These are phyloP conservation scores for Bufo bufo DNA, from an alignment of 2,113 vertebrate genomes.

Conservation along the genomic window DNA sequence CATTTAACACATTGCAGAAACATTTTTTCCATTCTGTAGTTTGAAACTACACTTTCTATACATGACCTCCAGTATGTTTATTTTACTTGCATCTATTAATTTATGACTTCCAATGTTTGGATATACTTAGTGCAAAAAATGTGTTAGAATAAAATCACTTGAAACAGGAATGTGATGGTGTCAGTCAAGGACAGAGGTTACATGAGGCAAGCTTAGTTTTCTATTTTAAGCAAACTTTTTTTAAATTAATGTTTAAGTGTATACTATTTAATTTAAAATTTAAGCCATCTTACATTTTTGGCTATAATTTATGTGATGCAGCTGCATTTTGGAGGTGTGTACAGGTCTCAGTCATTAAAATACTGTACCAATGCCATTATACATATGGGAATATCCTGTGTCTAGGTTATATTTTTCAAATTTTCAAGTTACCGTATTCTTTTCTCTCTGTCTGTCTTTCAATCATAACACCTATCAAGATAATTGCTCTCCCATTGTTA, in stretches of 20 bases:
- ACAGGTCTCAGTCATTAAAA: conserved; percentile 45
- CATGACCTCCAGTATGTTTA: neutral
- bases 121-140: neutral
- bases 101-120: neutral
- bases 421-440: neutral
- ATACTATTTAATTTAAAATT: conserved; percentile 13
- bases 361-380: conserved; percentile 5
- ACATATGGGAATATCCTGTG: conserved; percentile 21
- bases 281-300: conserved; percentile 42
- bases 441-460: no score
- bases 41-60: neutral
- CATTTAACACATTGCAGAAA: neutral
- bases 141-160: neutral
- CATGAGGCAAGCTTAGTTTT: conserved; percentile 22
- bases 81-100: neutral
- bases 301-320: conserved; percentile 33
- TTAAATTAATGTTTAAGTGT: conserved; percentile 19
- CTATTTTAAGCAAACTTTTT: neutral
- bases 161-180: neutral
- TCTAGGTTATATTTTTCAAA: conserved; percentile 17
- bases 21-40: neutral
- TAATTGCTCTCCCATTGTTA: no score
- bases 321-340: conserved; percentile 25
- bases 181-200: conserved; percentile 29
- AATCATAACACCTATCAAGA: no score